Base-by-base conservation (phyloP, 2,888 invertebrate genomes). In the Atrina japonica region DNA sequence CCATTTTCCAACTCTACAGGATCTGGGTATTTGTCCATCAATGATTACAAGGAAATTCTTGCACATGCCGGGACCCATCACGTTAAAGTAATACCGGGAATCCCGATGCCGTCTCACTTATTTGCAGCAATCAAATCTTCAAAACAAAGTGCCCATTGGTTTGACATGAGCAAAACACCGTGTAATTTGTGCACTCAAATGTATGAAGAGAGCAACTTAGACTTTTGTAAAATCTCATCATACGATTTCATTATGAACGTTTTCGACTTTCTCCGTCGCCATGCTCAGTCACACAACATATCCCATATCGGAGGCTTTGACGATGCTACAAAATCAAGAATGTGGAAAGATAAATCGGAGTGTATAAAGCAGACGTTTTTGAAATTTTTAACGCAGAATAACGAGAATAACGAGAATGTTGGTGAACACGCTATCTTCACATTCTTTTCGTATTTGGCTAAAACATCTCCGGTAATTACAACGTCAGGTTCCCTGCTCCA, bases 61-160 rank as follows among this genome's bases (percentile, higher is more conserved):
- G 59, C 49, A n/a, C 82, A 78, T 66, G 88, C 88, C 7, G 72
- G 67, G n/a, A 71, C 61, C 14, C 72, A 79, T 16, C 82, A 85
- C 63, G 81, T 88, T 2, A 84, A 87, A 66, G 77, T 88, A 14
- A 86, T 88, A 58, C 88, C 88, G 29, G 86, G 86, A 70, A 80
- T 88, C 40, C 86, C 87, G 65, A 80, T 84, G 77, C 88, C 87
- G 0, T 85, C 86, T 3, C 87, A 88, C 59, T 80, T 84, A 29
- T 84, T 84, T 55, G 87, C 88, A 18, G 86, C 86, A 3, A 77
- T 87, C 16, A 76, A 77, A 49, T 82, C 87, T 45, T 68, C 83
- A 0, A 79, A 77, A 45, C 30, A 77, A 43, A 59, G 70, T 9
- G 75, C 56, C 35, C 64, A 60, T 1, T 64, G 68, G 30, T 73